Evolutionary conservation across 2,797 vertebrate species (phyloP).

Genomic region (Enteromius afrohamiltoni): DNA sequence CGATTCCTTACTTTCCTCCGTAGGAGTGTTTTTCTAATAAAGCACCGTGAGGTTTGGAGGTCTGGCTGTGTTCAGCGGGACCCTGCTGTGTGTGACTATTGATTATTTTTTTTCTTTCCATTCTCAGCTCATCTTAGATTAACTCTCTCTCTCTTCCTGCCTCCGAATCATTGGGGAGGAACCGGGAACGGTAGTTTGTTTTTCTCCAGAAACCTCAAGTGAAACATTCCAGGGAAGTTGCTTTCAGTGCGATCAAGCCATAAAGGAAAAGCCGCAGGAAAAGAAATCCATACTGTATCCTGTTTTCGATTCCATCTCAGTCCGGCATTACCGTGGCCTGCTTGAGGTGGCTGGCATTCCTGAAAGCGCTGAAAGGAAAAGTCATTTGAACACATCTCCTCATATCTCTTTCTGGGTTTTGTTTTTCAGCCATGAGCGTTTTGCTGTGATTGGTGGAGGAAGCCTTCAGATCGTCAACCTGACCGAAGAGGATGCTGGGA

Average conservation of each 20-base stretch:
- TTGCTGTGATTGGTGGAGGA: slow-evolving; percentile 82
- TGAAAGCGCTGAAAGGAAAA: slow-evolving; percentile 9
- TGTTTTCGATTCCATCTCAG: slow-evolving; percentile 35
- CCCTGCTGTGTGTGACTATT: slow-evolving; percentile 22
- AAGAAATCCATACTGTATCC: slow-evolving; percentile 43
- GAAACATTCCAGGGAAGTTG: slow-evolving; percentile 19
- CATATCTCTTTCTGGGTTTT: neutral
- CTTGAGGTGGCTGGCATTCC: neutral
- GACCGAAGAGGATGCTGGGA: slow-evolving; percentile 82
- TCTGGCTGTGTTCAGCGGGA: neutral
- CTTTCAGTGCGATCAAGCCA: neutral
- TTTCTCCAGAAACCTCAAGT: slow-evolving; percentile 23
- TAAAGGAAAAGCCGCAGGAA: slow-evolving; percentile 42
- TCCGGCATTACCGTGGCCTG: neutral
- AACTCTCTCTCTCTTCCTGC: neutral
- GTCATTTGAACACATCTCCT: neutral
- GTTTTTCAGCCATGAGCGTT: slow-evolving; percentile 68
- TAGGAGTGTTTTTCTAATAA: neutral
- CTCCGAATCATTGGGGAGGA: slow-evolving; percentile 14
- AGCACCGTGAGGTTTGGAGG: neutral
- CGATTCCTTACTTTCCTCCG: neutral
- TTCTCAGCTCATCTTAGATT: slow-evolving; percentile 3
- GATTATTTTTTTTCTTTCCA: slow-evolving; percentile 31
- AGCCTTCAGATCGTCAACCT: slow-evolving; percentile 84
- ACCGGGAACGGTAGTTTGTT: neutral